Evolutionary conservation across 53 echinoderm and acorn worm genomes (phyloP), one percentile per base, ranked within the genome.

Genomic region (Paracentrotus lividus): DNA sequence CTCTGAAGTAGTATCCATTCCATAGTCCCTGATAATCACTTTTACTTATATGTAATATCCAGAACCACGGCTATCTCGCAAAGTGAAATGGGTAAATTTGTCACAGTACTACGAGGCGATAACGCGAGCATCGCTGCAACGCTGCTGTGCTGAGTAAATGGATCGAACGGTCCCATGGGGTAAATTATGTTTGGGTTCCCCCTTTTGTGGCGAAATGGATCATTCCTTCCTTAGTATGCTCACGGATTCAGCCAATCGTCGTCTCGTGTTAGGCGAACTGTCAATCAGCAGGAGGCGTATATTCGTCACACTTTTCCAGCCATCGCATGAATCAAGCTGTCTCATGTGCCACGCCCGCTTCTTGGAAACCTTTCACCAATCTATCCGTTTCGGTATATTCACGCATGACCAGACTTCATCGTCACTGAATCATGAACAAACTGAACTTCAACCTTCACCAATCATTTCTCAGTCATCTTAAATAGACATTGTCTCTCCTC

Each of bases 271-370:
- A 43, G 20, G 45, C 66, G 76, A 91, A 75, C 75, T 33, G 36
- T 52, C 91, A 45, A 75, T 47, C 91, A 49, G 42, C 77, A 76
- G 6, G 76, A 75, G 76, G 91, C 91, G 49, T 51, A 52, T 69
- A 51, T 91, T 91, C 76, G 91, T 91, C 51, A 91, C 91, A 91
- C 91, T 91, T 91, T n/a, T 77, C 91, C 75, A 77, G 76, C 90
- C 75, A 91, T 91, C 91, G 77, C 91, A 56, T 91, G 75, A 91
- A 91, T 91, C 91, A 91, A 77, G n/a, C n/a, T 76, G 90, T 90
- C 90, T 90, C 66, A 47, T 90, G 90, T 10, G 66, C 90, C 90
- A 90, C 90, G 90, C 90, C 90, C 90, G n/a, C n/a, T n/a, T 43
- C 32, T 43, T 65, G 66, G 45, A 66, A 90, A 66, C 90, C 64